These are phyloP conservation scores for Nesogale talazaci DNA, from an alignment of 2,113 vertebrate species.

Conservation along the genomic window DNA sequence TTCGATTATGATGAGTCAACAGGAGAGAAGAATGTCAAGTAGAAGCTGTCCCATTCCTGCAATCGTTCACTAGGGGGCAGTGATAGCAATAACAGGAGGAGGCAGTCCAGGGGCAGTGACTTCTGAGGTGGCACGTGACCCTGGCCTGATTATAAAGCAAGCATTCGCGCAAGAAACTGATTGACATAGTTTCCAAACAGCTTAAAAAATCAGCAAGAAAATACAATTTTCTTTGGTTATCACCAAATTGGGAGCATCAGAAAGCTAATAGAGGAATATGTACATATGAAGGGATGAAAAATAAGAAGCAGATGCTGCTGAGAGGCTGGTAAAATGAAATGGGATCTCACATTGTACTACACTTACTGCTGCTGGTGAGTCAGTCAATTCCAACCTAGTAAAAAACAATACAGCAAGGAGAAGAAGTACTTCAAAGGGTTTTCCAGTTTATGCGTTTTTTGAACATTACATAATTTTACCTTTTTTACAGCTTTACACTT, in stretches of 20 bases:
- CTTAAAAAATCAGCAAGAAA: slow-evolving; percentile 54
- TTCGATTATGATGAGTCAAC: neutral
- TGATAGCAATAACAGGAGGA: neutral
- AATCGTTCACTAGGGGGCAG: neutral
- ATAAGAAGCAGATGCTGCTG: neutral
- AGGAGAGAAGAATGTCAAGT: neutral
- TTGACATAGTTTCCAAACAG: slow-evolving; percentile 19
- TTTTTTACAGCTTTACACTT: no score
- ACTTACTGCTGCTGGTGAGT: no score
- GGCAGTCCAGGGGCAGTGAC: neutral
- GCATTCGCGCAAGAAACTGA: neutral
- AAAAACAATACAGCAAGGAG: no score
- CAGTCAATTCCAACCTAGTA: no score
- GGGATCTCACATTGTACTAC: no score
- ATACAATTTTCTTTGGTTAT: slow-evolving; percentile 5
- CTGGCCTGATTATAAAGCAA: slow-evolving; percentile 2
- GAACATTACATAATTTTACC: no score
- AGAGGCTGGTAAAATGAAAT: neutral
- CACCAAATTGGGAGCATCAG: neutral
- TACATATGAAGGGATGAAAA: neutral
- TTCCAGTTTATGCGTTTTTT: no score
- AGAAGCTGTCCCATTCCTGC: neutral
- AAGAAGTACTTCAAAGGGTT: no score
- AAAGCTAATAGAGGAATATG: slow-evolving; percentile 12
- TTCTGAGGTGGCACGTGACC: neutral